Evolutionary conservation across 2,888 invertebrate genomes (phyloP), one percentile per base, ranked within the genome.

Genomic region (Catocala nupta): DNA sequence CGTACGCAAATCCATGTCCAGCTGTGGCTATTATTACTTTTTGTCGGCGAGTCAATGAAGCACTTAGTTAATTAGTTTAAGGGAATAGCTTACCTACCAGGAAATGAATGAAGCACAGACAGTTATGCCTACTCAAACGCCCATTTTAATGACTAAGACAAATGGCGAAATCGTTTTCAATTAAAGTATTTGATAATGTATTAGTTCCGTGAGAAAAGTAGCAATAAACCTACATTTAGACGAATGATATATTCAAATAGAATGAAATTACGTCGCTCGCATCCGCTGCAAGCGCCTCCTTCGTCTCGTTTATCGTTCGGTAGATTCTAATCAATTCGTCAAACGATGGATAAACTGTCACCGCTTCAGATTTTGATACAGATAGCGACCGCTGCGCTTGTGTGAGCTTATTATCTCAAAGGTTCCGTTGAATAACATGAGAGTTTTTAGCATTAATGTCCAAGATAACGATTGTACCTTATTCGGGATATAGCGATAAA

Each of bases 181-280:
- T 92, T 90, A 89, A 90, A 86, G 80, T 87, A 90, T 89, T 91
- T 86, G 89, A 90, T 91, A 92, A 91, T 90, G 88, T 90, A 91
- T 92, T 90, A 90, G 92, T 93, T 93, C 92, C 94, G 93, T 94
- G 93, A 93, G 94, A 94, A 93, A 93, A 92, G 89, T 86, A 89
- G 92, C 89, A 92, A 93, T 93, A 94, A 94, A 94, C 94, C 94
- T 93, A 94, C 92, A 92, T 94, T 92, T 85, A 82, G 85, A 78
- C 82, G 88, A 90, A 91, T 92, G 91, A 93, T 92, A 91, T 92
- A 94, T 93, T 92, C 91, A 91, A 90, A 92, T 92, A 90, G 89
- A 91, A 91, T 92, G 86, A 86, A 90, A 88, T 92, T 90, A 90
- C 91, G 89, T 90, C 84, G 85, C 81, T 87, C 85, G 86, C 89